Evolutionary conservation across 2,797 vertebrate species (phyloP), one percentile per base, ranked within the genome.

Genomic region (Anguilla marmorata): DNA sequence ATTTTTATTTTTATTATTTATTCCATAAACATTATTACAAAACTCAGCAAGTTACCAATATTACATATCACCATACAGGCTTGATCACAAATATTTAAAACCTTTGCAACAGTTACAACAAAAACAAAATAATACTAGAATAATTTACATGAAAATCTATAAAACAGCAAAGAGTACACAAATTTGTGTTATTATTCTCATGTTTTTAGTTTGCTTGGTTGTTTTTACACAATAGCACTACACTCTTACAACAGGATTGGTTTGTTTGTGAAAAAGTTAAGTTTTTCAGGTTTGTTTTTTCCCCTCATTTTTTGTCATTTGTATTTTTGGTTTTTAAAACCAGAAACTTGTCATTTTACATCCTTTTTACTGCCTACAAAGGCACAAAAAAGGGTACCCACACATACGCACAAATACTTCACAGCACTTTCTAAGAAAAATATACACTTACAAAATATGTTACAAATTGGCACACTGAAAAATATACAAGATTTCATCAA

Each of bases 381-480:
- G 97, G 98, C 97, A 97, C 97, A 97, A 97, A 98, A 99, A 99
- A 98, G 98, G 97, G 98, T 96, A 97, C 96, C 95, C 96, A 94
- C 94, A 93, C 96, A 95, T 95, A 96, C 96, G 98, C 98, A 99
- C 98, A 98, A 98, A 99, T 98, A 99, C 98, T 99, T 98, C 99
- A 99, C 99, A 98, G 97, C 98, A 99, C 99, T 99, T 99, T 96
- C 99, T 99, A 99, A 99, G 98, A 99, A 99, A 99, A 99, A 99
- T 99, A 99, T 99, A 99, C 99, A 99, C 98, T 98, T 99, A 99
- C 98, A 99, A 99, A 99, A 99, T 99, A 99, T 99, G 97, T 99
- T 99, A 99, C 99, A 99, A 99, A 99, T 99, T 99, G 98, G 98
- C 98, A 99, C 99, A 99, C 98, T 99, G 96, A 99, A 99, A 99